These are phyloP conservation scores for Agriopis leucophaearia DNA, from an alignment of 2,888 invertebrate species.

Conservation along the genomic window DNA sequence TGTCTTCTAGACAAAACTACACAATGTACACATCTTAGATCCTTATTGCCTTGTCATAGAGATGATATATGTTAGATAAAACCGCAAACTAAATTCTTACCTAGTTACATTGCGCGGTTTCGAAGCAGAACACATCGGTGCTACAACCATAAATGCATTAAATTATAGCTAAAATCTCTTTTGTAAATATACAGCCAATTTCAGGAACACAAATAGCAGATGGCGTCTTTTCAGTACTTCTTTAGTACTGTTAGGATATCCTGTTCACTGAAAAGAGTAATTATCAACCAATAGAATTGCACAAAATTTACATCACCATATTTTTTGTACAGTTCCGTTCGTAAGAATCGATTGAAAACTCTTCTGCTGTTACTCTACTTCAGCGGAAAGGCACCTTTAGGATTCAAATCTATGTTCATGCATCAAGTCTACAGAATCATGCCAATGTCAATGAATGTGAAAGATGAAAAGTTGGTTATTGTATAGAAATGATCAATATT, in stretches of 20 bases:
- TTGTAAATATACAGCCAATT: conserved; percentile 55
- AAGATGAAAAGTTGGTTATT: no score
- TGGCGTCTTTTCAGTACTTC: conserved; percentile 14
- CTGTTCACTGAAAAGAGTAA: neutral
- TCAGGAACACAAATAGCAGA: conserved; percentile 54
- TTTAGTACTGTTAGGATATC: neutral
- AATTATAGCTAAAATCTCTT: conserved; percentile 51
- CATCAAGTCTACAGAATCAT: neutral
- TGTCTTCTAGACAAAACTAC: conserved; percentile 15
- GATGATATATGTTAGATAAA: conserved; percentile 27
- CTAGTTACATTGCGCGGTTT: neutral
- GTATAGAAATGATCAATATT: no score
- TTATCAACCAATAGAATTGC: neutral
- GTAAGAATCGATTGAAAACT: no score
- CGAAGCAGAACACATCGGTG: conserved; percentile 48
- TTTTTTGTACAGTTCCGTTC: no score
- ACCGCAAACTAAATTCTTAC: neutral
- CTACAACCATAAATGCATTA: conserved; percentile 49
- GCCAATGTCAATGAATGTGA: neutral
- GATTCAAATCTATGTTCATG: neutral
- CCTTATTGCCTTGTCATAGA: conserved; percentile 30
- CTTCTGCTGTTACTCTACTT: no score
- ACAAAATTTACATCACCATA: neutral
- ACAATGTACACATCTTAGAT: conserved; percentile 22
- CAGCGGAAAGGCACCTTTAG: no score